phyloP scores from a whole-genome alignment of 2,888 invertebrate species.

The Nasonia oneida region DNA sequence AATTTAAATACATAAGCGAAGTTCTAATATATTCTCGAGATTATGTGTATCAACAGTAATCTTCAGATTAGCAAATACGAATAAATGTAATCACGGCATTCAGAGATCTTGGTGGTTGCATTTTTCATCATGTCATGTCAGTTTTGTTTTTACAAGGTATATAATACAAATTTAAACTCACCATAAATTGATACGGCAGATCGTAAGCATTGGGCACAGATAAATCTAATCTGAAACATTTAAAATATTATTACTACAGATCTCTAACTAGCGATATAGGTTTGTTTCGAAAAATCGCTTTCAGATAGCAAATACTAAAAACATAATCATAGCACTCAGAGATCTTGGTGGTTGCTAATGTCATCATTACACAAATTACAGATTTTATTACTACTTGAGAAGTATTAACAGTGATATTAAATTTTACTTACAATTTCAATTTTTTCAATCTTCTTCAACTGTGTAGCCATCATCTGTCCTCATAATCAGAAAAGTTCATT shows the following conservation, averaged over 20 bases:
- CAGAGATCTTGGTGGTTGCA: slow-evolving; percentile 61
- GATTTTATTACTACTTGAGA: not conserved
- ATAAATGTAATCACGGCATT: slow-evolving; percentile 54
- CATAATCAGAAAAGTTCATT: not conserved
- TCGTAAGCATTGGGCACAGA: too few species aligned
- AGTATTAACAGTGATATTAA: not conserved
- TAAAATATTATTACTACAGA: not conserved
- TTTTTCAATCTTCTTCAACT: not conserved
- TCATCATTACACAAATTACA: slow-evolving; percentile 45
- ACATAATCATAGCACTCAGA: too few species aligned
- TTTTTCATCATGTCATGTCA: slow-evolving; percentile 45
- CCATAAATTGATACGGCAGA: not conserved
- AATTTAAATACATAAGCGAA: not conserved
- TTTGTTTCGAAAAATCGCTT: not conserved
- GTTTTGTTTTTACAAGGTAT: not conserved
- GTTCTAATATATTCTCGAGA: not conserved
- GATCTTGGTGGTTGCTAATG: slow-evolving; percentile 27
- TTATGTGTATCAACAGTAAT: not conserved
- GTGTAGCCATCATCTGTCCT: not conserved
- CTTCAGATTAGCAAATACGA: slow-evolving; percentile 61
- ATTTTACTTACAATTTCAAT: slow-evolving; percentile 29
- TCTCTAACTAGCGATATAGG: not conserved
- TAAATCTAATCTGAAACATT: not conserved
- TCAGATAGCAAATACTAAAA: slow-evolving; percentile 55
- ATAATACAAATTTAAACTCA: not conserved